Conservation (phyloP, 2,888 invertebrate species). For the Zootermopsis nevadensis region DNA sequence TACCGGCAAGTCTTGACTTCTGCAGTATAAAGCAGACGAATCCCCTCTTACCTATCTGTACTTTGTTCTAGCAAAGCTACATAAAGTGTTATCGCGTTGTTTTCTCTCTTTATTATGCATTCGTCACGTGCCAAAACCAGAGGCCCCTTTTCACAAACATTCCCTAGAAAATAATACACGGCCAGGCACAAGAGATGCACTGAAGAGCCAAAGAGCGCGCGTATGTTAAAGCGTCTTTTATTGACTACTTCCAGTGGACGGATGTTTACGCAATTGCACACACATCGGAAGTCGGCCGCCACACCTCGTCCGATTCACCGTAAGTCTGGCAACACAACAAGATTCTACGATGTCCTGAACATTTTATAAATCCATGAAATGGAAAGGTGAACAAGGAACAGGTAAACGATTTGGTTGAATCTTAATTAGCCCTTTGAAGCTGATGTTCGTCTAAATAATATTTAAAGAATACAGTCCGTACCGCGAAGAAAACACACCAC, state of each 20-base stretch:
- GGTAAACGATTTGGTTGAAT: no score
- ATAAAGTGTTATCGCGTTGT: not conserved
- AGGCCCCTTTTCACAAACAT: not conserved
- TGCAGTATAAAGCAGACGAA: not conserved
- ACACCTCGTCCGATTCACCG: not conserved
- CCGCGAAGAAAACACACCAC: no score
- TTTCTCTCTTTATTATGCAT: not conserved
- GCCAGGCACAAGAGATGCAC: not conserved
- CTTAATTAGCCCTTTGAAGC: no score
- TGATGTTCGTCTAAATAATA: no score
- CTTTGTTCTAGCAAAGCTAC: not conserved
- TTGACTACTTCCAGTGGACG: slow-evolving; percentile 10
- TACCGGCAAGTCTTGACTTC: no score
- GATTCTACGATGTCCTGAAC: no score
- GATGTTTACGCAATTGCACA: slow-evolving; percentile 12
- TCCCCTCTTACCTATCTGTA: not conserved
- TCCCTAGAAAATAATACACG: not conserved
- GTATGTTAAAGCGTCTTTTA: slow-evolving; percentile 1
- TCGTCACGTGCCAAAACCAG: not conserved
- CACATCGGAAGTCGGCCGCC: not conserved
- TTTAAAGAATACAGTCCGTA: no score
- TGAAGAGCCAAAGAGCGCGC: not conserved
- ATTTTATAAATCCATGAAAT: no score
- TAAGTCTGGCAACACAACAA: no score
- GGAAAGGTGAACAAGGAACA: no score